Conservation (phyloP, 2,797 vertebrate species). For the Cercopithecus hamlyni region DNA sequence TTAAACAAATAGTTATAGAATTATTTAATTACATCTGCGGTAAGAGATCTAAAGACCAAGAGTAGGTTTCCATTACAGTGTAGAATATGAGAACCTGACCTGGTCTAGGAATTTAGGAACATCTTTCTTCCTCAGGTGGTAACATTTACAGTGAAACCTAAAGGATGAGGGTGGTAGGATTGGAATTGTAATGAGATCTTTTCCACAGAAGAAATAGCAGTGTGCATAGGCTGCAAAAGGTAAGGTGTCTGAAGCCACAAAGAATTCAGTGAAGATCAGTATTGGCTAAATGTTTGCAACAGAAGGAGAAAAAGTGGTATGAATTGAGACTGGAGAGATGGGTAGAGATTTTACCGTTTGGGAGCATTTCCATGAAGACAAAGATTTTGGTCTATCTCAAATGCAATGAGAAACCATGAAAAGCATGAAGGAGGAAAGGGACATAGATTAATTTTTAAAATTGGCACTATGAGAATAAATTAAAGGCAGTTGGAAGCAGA, state of each 20-base stretch:
- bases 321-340: neutral
- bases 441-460: slow-evolving; percentile 27
- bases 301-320: neutral
- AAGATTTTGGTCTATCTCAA: neutral
- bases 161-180: neutral
- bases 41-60: neutral
- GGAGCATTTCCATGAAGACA: neutral
- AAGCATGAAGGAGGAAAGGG: neutral
- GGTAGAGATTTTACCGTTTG: neutral
- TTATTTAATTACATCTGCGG: neutral
- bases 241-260: neutral
- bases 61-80: neutral
- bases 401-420: neutral
- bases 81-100: neutral
- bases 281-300: neutral
- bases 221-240: neutral
- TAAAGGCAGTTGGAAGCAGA: neutral
- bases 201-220: neutral
- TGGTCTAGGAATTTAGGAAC: neutral
- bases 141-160: neutral
- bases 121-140: neutral
- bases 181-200: neutral
- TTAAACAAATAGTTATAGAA: neutral
- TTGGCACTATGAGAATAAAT: neutral
- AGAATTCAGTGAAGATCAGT: neutral